A percentile compares a stretch with the other conserved stretches of the same genome.
These are phyloP conservation scores for Pyrrhosoma nymphula DNA, from an alignment of 2,888 invertebrate genomes.

Conservation along the genomic window DNA sequence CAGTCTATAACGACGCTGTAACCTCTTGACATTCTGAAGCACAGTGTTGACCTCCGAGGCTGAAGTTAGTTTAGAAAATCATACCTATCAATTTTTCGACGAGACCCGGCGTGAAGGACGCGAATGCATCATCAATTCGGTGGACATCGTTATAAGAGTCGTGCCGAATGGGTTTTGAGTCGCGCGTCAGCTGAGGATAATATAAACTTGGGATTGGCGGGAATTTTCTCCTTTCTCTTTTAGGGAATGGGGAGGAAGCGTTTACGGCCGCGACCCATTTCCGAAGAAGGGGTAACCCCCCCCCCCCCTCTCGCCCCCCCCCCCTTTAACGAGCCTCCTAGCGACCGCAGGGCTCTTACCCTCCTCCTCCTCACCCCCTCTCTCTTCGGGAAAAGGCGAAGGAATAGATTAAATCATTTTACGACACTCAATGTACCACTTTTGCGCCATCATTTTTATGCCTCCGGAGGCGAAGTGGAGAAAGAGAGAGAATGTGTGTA, in stretches of 20 bases:
- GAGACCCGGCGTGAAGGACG: no score
- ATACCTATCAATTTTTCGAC: no score
- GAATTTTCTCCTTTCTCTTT: conserved; percentile 36
- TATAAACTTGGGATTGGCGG: background rate
- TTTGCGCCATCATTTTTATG: conserved; percentile 36
- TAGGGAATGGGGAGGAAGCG: background rate
- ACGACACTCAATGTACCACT: conserved; percentile 32
- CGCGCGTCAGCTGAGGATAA: background rate
- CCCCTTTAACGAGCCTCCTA: background rate
- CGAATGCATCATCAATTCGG: no score
- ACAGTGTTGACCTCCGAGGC: no score
- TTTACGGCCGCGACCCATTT: conserved; percentile 12
- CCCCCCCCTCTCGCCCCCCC: background rate
- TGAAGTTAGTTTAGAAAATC: no score
- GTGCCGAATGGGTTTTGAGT: background rate
- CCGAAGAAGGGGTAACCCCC: background rate
- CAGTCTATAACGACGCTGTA: no score
- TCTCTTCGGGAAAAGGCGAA: background rate
- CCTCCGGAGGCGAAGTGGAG: background rate
- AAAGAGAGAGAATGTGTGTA: background rate
- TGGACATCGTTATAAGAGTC: background rate
- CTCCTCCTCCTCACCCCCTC: background rate
- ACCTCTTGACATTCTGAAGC: no score
- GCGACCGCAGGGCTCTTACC: background rate
- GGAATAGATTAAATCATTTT: conserved; percentile 32